These are phyloP conservation scores for Pediacus dermestoides DNA, from an alignment of 2,888 invertebrate species.

Conservation along the genomic window DNA sequence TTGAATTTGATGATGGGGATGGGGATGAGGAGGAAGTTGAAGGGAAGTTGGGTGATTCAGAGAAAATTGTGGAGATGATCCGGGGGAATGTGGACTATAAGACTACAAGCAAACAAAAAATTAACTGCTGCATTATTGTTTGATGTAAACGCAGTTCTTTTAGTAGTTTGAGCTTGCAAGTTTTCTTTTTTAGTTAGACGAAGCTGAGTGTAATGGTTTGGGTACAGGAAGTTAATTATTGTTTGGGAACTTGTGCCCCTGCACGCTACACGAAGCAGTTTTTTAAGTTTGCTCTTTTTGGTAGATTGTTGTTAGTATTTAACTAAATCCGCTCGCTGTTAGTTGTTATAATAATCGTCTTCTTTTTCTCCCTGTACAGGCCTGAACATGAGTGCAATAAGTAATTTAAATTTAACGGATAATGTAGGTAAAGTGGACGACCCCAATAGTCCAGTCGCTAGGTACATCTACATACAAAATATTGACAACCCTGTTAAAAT, in stretches of 20 bases:
- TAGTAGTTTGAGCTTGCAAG: slow-evolving; percentile 13
- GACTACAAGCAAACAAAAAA: slow-evolving; percentile 19
- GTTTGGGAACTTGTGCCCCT: no score
- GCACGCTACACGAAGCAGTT: no score
- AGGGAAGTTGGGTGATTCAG: no score
- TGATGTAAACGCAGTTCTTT: slow-evolving; percentile 25
- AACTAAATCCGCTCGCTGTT: no score
- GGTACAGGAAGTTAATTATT: no score
- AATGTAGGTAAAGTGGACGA: slow-evolving; percentile 40
- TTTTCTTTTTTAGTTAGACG: slow-evolving; percentile 17
- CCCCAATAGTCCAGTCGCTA: slow-evolving; percentile 35
- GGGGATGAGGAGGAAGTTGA: slow-evolving; percentile 12
- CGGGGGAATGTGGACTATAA: no score
- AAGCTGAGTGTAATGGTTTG: no score
- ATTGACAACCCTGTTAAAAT: slow-evolving; percentile 48
- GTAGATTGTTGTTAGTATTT: no score
- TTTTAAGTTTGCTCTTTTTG: slow-evolving; percentile 7
- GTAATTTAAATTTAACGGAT: slow-evolving; percentile 35
- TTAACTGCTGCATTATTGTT: slow-evolving; percentile 30
- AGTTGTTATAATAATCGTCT: no score
- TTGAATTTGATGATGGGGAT: slow-evolving; percentile 45
- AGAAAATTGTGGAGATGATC: no score
- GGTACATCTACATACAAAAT: slow-evolving; percentile 48
- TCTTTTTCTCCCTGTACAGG: slow-evolving; percentile 27
- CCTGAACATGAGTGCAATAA: slow-evolving; percentile 33